Evolutionary conservation across 2,113 vertebrate species (phyloP).

Genomic region (Morone saxatilis): DNA sequence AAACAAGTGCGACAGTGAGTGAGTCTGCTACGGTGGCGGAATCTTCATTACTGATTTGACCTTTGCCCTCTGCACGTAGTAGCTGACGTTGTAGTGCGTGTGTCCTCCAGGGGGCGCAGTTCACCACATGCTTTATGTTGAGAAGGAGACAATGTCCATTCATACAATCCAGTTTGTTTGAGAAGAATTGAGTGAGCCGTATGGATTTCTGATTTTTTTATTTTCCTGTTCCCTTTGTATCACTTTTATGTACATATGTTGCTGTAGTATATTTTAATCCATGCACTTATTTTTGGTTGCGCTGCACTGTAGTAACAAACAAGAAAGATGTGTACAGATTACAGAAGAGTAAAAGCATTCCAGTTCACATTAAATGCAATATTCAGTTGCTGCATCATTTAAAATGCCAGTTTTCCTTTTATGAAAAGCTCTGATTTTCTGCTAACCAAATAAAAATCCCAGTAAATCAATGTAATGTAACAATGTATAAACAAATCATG

Average conservation of each 20-base stretch:
- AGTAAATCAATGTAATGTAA: not conserved
- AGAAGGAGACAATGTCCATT: no score
- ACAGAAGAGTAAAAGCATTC: not conserved
- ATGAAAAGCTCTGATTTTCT: not conserved
- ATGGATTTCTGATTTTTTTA: not conserved
- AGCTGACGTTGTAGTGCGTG: not conserved
- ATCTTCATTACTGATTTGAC: slow-evolving; percentile 73
- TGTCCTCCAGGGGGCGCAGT: slow-evolving; percentile 36
- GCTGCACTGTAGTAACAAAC: not conserved
- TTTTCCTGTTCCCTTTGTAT: not conserved
- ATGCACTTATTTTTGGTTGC: not conserved
- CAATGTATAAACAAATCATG: not conserved
- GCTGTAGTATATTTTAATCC: not conserved
- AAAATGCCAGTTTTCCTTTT: not conserved
- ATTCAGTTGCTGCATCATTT: not conserved
- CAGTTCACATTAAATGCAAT: not conserved
- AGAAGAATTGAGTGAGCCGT: not conserved
- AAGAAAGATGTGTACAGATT: not conserved
- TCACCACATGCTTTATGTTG: rapidly evolving
- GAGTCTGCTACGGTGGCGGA: slow-evolving; percentile 62
- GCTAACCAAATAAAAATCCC: not conserved
- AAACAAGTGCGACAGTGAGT: slow-evolving; percentile 74
- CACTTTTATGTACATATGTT: not conserved
- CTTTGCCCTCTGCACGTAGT: slow-evolving; percentile 68
- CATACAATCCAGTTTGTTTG: not conserved